Evolutionary conservation across 23 tunicate species (phyloP).

Genomic region (Oikopleura vanhoeffeni): DNA sequence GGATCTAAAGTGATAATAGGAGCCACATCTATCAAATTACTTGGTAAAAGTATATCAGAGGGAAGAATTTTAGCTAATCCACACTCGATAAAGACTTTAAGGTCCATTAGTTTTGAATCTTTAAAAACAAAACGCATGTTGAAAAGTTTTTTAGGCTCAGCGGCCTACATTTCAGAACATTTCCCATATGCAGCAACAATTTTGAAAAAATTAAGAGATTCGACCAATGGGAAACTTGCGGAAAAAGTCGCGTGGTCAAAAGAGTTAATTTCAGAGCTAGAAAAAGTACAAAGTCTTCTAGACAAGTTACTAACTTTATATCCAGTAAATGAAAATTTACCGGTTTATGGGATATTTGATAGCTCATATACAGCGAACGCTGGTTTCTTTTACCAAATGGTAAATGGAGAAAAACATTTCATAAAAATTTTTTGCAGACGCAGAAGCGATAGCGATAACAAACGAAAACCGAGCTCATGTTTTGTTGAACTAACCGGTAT

Average conservation of each 20-base stretch:
- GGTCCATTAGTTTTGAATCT: not conserved
- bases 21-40: not conserved
- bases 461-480: not conserved
- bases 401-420: not conserved
- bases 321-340: not conserved
- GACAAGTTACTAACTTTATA: not conserved
- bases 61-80: not conserved
- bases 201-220: not conserved
- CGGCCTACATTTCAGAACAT: not conserved
- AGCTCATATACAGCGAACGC: not conserved
- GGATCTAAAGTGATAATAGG: not conserved
- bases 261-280: not conserved
- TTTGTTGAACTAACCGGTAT: not conserved
- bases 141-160: not conserved
- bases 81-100: not conserved
- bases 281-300: not conserved
- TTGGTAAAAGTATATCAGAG: not conserved
- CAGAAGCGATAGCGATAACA: not conserved
- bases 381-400: not conserved
- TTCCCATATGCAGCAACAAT: not conserved
- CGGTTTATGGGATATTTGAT: not conserved
- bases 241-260: not conserved
- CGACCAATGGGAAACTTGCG: not conserved
- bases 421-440: not conserved
- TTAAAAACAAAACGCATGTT: not conserved